These are phyloP conservation scores for Stylophora pistillata DNA, from an alignment of 64 coral and sea anemone genomes.

Conservation along the genomic window DNA sequence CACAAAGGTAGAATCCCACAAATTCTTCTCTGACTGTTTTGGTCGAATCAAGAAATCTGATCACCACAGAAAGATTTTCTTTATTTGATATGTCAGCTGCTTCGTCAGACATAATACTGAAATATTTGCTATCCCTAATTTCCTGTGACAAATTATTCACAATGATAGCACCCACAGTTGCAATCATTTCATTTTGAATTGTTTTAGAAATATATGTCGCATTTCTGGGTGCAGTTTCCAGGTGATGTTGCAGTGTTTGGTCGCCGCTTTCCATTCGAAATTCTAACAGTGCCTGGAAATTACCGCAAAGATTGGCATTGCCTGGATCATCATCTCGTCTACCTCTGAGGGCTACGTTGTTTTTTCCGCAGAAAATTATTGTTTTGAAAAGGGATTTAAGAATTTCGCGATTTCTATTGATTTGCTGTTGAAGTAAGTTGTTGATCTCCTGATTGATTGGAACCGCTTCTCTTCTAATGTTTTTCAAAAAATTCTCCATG, in stretches of 20 bases:
- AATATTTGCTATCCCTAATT: too few relatives aligned
- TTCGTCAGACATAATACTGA: slow-evolving; percentile 25
- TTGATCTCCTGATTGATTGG: slow-evolving; percentile 22
- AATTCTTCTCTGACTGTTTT: slow-evolving; percentile 30
- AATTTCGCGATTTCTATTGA: too few relatives aligned
- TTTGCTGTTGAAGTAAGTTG: too few relatives aligned
- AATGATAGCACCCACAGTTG: too few relatives aligned
- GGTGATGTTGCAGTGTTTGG: slow-evolving; percentile 29
- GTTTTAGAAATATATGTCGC: too few relatives aligned
- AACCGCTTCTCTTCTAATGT: slow-evolving; percentile 1
- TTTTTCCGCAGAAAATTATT: slow-evolving; percentile 28
- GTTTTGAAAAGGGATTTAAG: slow-evolving; percentile 24
- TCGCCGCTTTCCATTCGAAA: slow-evolving; percentile 26
- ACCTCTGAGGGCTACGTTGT: slow-evolving; percentile 46
- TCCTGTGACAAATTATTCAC: too few relatives aligned
- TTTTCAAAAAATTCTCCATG: slow-evolving; percentile 27
- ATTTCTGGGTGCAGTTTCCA: slow-evolving; percentile 26
- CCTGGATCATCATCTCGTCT: too few relatives aligned
- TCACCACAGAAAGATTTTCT: slow-evolving; percentile 24
- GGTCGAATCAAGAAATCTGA: not conserved
- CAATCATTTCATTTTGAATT: too few relatives aligned
- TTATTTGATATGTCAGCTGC: slow-evolving; percentile 29
- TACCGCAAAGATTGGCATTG: slow-evolving; percentile 23
- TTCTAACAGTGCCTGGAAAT: too few relatives aligned
- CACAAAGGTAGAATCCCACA: slow-evolving; percentile 18